Evolutionary conservation across 2,888 invertebrate genomes (phyloP), one percentile per base, ranked within the genome.

Genomic region (Octonoba sinensis): DNA sequence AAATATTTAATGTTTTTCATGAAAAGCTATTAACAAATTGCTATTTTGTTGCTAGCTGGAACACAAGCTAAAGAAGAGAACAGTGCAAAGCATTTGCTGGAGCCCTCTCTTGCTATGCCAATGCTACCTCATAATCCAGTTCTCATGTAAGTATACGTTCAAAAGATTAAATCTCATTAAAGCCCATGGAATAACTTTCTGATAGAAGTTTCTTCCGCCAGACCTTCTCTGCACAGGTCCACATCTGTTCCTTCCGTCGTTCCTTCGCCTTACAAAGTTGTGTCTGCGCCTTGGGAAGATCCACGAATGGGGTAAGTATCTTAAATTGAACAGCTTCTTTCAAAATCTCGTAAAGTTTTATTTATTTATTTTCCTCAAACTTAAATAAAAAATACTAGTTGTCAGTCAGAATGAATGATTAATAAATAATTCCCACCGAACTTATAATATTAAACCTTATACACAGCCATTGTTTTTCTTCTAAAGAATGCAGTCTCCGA

Each of bases 51-150:
- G 36, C 4, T 18, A 82, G 82, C 82, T 71, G 71, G 71, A 22
- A 71, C 82, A 22, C 82, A 82, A 56, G 47, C 82, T 1, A 82
- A 83, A 73, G 83, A 84, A 73, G 84, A 85, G 72, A 69, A 51
- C 13, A 70, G 71, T 47, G 79, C 83, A 66, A 85, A 83, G 18
- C 78, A 84, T 15, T 76, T 79, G 20, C 47, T 74, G 24, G 82
- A 82, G 15, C 74, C 75, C 4, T 44, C 57, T 13, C 44, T 36
- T n/a, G 54, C 56, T 1, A 67, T 75, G 76, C 44, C 71, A n/a
- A 57, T 51, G n/a, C 56, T 69, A 24, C 74, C 71, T 24, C 82
- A 64, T 16, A 51, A 70, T 71, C 82, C 82, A 16, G 67, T 82
- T 54, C 49, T 83, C n/a, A 78, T 78, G 78, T 83, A 79, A 65